Base-by-base conservation (phyloP, 2,113 vertebrate species). In the Nothocercus julius region DNA sequence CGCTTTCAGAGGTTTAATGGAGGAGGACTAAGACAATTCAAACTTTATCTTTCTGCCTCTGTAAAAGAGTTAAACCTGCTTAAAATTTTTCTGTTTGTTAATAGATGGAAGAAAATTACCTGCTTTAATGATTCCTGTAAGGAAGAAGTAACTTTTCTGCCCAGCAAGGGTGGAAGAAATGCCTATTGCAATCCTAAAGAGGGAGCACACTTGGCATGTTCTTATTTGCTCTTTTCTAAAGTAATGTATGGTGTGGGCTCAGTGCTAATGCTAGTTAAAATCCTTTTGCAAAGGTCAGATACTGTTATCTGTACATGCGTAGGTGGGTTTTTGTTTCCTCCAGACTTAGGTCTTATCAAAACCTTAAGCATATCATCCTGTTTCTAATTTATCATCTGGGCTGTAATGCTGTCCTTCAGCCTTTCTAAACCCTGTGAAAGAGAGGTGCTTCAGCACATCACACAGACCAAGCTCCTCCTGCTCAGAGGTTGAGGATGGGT, bases 311-410 rank as follows among this genome's bases (percentile, higher is more conserved):
- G 44, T 9, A 38, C 30, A 36, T 13, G 32, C 51, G 86, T 75
- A 75, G 30, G 36, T 72, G 67, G 30, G 30, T 78, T 85, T 28
- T 16, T 27, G 69, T 70, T 51, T 51, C 5, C 17, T 9, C 34
- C 40, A 30, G 40, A 85, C 47, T 54, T 63, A 30, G 12, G 21
- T 38, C 53, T 83, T 76, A 79, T 1, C 4, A 44, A 85, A 87
- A 75, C 19, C 56, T 72, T 38, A 87, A 56, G 47, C 7, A 3
- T 30, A 62, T 73, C 14, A 79, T 70, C 24, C 72, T 80, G 70
- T 73, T 96, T 92, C 56, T 64, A 64, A 84, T 92, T 90, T 83
- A 54, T 81, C n/a, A 63, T 68, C 88, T 64, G 84, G 92, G 85
- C 51, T 82, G 53, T 62, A 67, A 80, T 40, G 18, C 3, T 30